Evolutionary conservation across 2,888 invertebrate species (phyloP).

Genomic region (Oxystoma pomonae): DNA sequence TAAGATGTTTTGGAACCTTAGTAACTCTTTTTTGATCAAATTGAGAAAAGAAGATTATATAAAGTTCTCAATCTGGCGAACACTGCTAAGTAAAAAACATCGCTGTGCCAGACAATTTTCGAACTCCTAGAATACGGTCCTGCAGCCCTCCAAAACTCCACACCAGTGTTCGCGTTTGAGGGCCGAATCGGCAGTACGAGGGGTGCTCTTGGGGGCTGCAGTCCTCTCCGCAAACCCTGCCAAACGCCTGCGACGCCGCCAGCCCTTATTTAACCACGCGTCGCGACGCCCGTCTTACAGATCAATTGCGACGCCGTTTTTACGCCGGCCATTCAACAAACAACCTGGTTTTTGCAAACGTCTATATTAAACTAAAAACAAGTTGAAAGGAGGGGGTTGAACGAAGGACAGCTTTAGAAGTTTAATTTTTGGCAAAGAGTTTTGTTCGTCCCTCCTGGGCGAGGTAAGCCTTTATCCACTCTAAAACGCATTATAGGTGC

Average conservation of each 20-base stretch:
- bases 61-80: too few relatives aligned
- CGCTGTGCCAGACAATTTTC: too few relatives aligned
- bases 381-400: too few relatives aligned
- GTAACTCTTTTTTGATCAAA: too few relatives aligned
- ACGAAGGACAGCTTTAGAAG: background rate
- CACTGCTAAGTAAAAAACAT: too few relatives aligned
- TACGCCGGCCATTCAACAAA: background rate
- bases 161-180: background rate
- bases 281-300: background rate
- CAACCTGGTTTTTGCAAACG: too few relatives aligned
- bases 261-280: slow-evolving; percentile 24
- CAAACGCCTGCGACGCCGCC: background rate
- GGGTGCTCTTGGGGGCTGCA: slow-evolving; percentile 49
- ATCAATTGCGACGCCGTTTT: background rate
- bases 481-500: too few relatives aligned
- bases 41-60: too few relatives aligned
- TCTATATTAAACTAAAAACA: too few relatives aligned
- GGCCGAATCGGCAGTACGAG: slow-evolving; percentile 41
- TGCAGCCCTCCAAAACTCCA: background rate
- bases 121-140: background rate
- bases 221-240: slow-evolving; percentile 40
- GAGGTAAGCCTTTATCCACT: too few relatives aligned
- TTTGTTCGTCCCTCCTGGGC: background rate
- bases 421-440: background rate
- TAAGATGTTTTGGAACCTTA: too few relatives aligned